Evolutionary conservation across 2,797 vertebrate genomes (phyloP).

Genomic region (Zalophus californianus): DNA sequence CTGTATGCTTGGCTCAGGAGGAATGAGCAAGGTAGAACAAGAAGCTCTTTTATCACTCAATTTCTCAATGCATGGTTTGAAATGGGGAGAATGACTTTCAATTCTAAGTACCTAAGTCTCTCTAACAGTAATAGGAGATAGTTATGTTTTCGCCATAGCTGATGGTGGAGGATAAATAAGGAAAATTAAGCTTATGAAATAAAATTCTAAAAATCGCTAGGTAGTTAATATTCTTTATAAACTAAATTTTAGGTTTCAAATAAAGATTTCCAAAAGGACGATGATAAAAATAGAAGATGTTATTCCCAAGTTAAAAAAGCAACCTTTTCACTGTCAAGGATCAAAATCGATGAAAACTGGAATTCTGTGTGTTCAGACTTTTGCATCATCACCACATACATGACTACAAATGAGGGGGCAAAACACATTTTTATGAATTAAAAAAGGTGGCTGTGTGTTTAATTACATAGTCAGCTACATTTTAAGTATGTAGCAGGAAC

Average conservation of each 20-base stretch:
- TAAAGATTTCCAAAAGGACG: neutral
- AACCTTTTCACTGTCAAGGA: neutral
- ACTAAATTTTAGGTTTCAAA: conserved; percentile 47
- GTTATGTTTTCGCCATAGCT: neutral
- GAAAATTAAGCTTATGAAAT: conserved; percentile 21
- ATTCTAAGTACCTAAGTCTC: neutral
- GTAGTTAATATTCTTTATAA: neutral
- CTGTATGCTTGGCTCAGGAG: neutral
- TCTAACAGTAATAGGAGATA: neutral
- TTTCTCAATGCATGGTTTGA: neutral
- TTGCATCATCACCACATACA: neutral
- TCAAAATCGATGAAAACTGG: neutral
- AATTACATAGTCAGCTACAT: neutral
- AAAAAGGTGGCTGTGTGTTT: neutral
- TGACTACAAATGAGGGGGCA: neutral
- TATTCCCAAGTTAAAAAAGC: neutral
- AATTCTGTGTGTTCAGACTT: neutral
- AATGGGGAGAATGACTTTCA: neutral
- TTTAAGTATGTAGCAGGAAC: neutral
- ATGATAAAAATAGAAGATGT: neutral
- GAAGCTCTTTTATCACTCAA: neutral
- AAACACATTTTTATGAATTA: neutral
- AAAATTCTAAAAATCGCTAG: neutral
- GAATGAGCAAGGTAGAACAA: neutral
- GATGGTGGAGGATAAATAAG: neutral